Base-by-base conservation (phyloP, 1,140 invertebrate genomes). In the Ceratina calcarata region DNA sequence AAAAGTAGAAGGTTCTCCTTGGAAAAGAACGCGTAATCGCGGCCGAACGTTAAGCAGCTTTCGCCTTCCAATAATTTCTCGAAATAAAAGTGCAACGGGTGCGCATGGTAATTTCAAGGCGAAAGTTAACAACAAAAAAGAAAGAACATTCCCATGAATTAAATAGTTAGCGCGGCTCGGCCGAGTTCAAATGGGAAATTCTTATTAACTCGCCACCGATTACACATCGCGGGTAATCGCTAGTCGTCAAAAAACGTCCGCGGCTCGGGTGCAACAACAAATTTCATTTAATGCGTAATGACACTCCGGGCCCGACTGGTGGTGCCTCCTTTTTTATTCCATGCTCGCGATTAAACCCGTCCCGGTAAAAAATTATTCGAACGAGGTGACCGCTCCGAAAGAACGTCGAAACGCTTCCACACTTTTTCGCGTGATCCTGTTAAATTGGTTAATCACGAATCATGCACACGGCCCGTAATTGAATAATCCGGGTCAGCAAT, bases 221-320 rank as follows among this genome's bases (percentile, higher is more conserved):
- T 65, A 78, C 58, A 60, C 16, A 49, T 66, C 67, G 58, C 55
- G 78, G 71, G 74, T 84, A 84, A 84, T 67, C 60, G 77, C 81
- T 24, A 62, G 67, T 27, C 81, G 58, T 45, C 64, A 67, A 73
- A 81, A 75, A 84, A 64, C 71, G 49, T 53, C 68, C 58, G 62
- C 65, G 68, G 67, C 68, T 66, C 45, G 62, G 2, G 15, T 0
- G 64, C 82, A 85, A 85, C 81, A 84, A 85, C 72, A 61, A 74
- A 80, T 82, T 84, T 85, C 76, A 84, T 85, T 85, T 84, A 85
- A 85, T 70, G 77, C 83, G 74, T 83, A 84, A 78, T 74, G 82
- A 84, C 83, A 80, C 82, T 84, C 70, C 32, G 66, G 55, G 55
- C 55, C 72, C 76, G 81, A 16, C 75, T 61, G 81, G 20, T 64